Evolutionary conservation across 2,888 invertebrate species (phyloP), one percentile per base, ranked within the genome.

Genomic region (Synergus umbraculus): DNA sequence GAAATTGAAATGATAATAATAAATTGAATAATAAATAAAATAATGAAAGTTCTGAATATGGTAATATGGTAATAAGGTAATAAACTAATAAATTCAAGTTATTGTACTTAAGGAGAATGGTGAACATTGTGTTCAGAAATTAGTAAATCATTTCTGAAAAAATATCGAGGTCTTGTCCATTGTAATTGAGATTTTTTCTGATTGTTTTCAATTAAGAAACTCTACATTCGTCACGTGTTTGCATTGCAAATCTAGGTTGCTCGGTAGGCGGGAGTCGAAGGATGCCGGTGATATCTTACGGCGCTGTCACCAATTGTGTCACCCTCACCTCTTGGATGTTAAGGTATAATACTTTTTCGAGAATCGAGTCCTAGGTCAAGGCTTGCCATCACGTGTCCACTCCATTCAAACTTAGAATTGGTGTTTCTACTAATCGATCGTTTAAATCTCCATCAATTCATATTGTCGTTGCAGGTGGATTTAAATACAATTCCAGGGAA

Each of bases 251-350:
- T 82, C 76, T 82, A 81, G 81, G 80, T 83, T 69, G 79, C 76
- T 80, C 78, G 77, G 79, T 79, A 80, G 80, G 79, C 67, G 80
- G 80, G 60, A 83, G 78, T 79, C 76, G 78, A 81, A 81, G 79
- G 78, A 83, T 83, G 83, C 83, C 83, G 18, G 83, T 83, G 79
- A 78, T 83, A 81, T 81, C 81, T 73, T 37, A 73, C 73, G 54
- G 73, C 73, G 73, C 73, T 73, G 73, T 73, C 73, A 73, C 54
- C 73, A 73, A 54, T 73, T 73, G 73, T 76, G 81, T 82, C 81
- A 80, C 80, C 77, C 79, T 80, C 73, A 79, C 82, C 80, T 67
- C 81, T 77, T 83, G 81, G 83, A 83, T 79, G 73, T 79, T 78
- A 81, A 83, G 83, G 83, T 83, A 83, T 60, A 49, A 54, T 54